Base-by-base conservation (phyloP, 2,797 vertebrate genomes). In the Helostoma temminkii region DNA sequence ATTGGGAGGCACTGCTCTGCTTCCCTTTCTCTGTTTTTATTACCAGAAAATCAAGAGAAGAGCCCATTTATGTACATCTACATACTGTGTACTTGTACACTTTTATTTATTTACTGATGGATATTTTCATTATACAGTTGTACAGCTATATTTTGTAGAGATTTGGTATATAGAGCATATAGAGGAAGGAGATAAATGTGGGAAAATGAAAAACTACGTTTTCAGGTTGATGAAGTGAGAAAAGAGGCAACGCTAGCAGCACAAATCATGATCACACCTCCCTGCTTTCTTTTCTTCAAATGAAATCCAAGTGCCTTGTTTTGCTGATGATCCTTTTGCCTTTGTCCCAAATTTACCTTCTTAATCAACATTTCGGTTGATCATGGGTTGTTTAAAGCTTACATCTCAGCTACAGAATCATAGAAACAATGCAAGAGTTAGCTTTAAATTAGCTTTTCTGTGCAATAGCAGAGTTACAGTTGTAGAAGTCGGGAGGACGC, bases 81-180 rank as follows among this genome's bases (percentile, higher is more conserved):
- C 84, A 82, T 70, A 16, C 67, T 11, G 75, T 89, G 89, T 88
- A 81, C 66, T 73, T 82, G 83, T 83, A 83, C 65, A 81, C 84
- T 82, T 92, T 91, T 89, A 91, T 92, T 93, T 90, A 93, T 92
- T 91, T 88, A 84, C 86, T 77, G 77, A 88, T 81, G 83, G 83
- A 90, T 93, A 93, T 94, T 94, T 94, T 94, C 89, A 89, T 82
- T 85, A 89, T 75, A 90, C 71, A 92, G 84, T 71, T 93, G 84
- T 93, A 93, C 81, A 91, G 82, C 76, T 92, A 67, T 93, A 93
- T 94, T 94, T 94, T 92, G 78, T 93, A 92, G 88, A 91, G 69
- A 89, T 89, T 90, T 93, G 76, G 71, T 91, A 89, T 87, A 83
- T 82, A 88, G 87, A 86, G 63, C 61, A 61, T 88, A 83, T 90